Conservation (phyloP, 2,888 invertebrate species). For the Gnatocerus cornutus region DNA sequence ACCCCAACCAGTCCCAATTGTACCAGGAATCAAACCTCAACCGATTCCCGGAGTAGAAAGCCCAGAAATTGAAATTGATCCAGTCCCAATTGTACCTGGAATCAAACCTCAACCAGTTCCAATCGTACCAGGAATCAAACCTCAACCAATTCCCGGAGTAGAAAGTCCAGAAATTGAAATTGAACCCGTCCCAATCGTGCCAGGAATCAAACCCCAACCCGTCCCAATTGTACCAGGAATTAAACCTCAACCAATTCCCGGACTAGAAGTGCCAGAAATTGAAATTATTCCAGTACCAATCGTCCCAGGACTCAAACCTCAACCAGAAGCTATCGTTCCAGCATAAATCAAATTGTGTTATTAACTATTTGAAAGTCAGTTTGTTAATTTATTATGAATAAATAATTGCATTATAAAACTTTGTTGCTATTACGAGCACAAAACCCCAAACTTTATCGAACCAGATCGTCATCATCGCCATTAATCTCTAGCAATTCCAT, state of each 20-base stretch:
- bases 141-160: neutral
- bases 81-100: conserved; percentile 29
- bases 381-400: no score
- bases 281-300: conserved; percentile 28
- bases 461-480: neutral
- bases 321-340: conserved; percentile 10
- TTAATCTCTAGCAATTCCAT: neutral
- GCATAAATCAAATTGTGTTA: no score
- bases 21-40: no score
- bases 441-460: neutral
- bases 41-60: neutral
- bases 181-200: conserved; percentile 7
- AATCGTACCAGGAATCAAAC: conserved; percentile 25
- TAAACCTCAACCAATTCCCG: conserved; percentile 21
- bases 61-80: conserved; percentile 22
- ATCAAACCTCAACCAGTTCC: conserved; percentile 25
- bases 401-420: no score
- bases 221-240: conserved; percentile 19
- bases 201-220: conserved; percentile 19
- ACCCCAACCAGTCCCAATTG: neutral
- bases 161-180: no score
- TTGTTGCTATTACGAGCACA: no score
- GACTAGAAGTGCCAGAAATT: conserved; percentile 14
- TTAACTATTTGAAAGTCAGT: no score
- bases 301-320: conserved; percentile 28